These are phyloP conservation scores for Globodera rostochiensis DNA, from an alignment of 1,140 invertebrate species.

Conservation along the genomic window DNA sequence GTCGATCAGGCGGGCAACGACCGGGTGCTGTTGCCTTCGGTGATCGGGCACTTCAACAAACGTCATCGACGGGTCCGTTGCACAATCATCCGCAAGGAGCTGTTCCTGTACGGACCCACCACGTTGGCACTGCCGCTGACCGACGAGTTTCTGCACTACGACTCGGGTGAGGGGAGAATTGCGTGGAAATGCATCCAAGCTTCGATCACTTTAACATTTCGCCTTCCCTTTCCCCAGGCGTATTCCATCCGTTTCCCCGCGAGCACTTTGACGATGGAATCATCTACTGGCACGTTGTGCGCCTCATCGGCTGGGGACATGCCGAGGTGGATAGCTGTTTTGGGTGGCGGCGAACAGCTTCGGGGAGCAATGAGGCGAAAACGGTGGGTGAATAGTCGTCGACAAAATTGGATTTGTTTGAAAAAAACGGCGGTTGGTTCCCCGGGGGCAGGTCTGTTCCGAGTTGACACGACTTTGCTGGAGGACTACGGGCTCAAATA, in stretches of 20 bases:
- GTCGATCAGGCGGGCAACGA: conserved; percentile 57
- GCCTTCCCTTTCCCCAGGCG: conserved; percentile 22
- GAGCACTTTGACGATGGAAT: conserved; percentile 59
- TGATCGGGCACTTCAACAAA: conserved; percentile 59
- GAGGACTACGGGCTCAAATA: conserved; percentile 35
- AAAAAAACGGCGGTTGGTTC: no score
- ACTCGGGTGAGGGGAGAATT: conserved; percentile 34
- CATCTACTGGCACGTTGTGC: conserved; percentile 65
- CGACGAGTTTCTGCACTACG: conserved; percentile 64
- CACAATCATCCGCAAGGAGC: conserved; percentile 60
- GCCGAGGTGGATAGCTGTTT: conserved; percentile 54
- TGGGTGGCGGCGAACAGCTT: conserved; percentile 63
- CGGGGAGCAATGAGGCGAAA: conserved; percentile 64
- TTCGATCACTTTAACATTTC: not conserved
- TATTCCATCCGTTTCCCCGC: conserved; percentile 60
- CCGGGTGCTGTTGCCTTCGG: conserved; percentile 48
- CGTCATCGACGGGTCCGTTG: conserved; percentile 33
- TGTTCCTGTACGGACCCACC: conserved; percentile 60
- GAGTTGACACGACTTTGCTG: conserved; percentile 57
- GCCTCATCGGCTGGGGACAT: conserved; percentile 62
- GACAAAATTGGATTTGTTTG: conserved; percentile 6
- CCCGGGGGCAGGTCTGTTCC: conserved; percentile 51
- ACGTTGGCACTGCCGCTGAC: conserved; percentile 65
- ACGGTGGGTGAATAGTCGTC: conserved; percentile 42
- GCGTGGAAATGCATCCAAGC: not conserved